phyloP scores from a whole-genome alignment of 2,888 invertebrate genomes.

The Drosophila melanosoma region DNA sequence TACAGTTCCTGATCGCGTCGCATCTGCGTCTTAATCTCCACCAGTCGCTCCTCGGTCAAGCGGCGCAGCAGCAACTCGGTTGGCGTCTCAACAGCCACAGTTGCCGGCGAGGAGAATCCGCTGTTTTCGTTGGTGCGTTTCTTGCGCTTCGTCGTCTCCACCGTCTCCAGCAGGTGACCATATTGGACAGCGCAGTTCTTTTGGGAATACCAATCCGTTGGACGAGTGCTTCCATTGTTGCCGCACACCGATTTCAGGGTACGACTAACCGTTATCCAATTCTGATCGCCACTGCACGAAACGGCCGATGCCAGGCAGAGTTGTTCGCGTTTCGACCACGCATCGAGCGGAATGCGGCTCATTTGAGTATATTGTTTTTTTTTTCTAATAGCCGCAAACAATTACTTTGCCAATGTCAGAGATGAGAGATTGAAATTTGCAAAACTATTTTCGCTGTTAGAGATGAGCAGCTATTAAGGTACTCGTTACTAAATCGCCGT shows the following conservation, averaged over 20 bases:
- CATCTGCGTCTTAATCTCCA: conserved; percentile 90
- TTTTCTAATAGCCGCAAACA: conserved; percentile 21
- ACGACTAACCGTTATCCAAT: conserved; percentile 87
- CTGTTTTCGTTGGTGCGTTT: conserved; percentile 67
- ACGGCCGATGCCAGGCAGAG: conserved; percentile 94
- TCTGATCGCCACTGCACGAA: conserved; percentile 95
- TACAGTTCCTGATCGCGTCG: conserved; percentile 91
- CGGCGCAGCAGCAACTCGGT: conserved; percentile 92
- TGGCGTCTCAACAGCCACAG: conserved; percentile 86
- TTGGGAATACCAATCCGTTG: conserved; percentile 95
- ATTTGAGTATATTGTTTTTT: conserved; percentile 73
- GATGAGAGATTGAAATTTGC: conserved; percentile 14
- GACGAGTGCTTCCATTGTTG: conserved; percentile 83
- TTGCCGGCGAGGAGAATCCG: conserved; percentile 65
- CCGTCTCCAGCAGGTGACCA: conserved; percentile 94
- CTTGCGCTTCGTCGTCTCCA: conserved; percentile 89
- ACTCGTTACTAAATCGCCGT: background rate
- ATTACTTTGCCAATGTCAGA: conserved; percentile 22
- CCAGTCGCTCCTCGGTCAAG: conserved; percentile 91
- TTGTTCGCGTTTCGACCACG: conserved; percentile 94
- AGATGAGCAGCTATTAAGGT: no score
- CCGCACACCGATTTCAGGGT: conserved; percentile 90
- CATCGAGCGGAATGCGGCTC: conserved; percentile 91
- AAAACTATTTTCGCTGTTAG: no score
- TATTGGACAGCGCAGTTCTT: conserved; percentile 96